A percentile compares a stretch with the other conserved stretches of the same genome.
phyloP scores from a whole-genome alignment of 2,113 vertebrate species.

The Lagopus leucura region DNA sequence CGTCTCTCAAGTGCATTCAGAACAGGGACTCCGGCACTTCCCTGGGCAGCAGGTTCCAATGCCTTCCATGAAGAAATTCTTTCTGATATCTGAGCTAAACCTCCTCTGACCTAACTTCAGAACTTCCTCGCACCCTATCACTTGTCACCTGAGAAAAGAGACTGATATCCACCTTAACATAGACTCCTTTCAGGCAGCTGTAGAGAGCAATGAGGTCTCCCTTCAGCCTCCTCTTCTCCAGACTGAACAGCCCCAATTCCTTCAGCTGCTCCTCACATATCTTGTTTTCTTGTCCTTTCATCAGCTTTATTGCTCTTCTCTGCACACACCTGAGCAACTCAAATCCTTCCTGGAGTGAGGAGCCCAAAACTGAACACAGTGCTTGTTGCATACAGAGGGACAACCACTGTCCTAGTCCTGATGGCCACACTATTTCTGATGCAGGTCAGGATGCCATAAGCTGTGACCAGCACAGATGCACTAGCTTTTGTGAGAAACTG shows the following conservation, averaged over 20 bases:
- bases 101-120: not conserved
- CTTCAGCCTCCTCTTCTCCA: not conserved
- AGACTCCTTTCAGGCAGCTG: not conserved
- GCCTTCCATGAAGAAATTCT: not conserved
- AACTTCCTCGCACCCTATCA: not conserved
- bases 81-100: not conserved
- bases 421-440: not conserved
- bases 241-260: not conserved
- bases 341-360: not conserved
- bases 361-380: not conserved
- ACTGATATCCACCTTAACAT: not conserved
- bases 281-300: not conserved
- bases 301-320: not conserved
- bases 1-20: not conserved
- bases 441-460: not conserved
- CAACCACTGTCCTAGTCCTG: not conserved
- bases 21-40: not conserved
- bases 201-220: not conserved
- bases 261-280: not conserved
- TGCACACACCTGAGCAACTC: not conserved
- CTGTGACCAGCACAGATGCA: not conserved
- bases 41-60: not conserved
- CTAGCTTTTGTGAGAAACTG: not conserved
- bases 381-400: not conserved
- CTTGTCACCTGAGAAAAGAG: not conserved